These are phyloP conservation scores for Peromyscus maniculatus DNA, from an alignment of 2,113 vertebrate species.

Conservation along the genomic window DNA sequence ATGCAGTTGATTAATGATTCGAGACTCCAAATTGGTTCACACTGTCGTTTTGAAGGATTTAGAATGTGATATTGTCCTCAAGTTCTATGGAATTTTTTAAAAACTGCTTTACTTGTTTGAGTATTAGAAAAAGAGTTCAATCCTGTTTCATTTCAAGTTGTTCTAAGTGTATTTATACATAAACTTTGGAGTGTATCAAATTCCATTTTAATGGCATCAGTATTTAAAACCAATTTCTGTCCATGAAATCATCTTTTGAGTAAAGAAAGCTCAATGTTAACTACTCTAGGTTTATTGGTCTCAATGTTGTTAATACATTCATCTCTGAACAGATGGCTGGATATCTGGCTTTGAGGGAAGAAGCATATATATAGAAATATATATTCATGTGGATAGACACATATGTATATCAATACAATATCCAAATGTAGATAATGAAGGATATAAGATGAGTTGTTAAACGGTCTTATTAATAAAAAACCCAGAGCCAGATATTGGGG, in stretches of 20 bases:
- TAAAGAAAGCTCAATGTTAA: conserved; percentile 27
- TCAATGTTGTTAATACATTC: conserved; percentile 17
- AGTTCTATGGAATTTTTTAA: not conserved
- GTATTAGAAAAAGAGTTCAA: not conserved
- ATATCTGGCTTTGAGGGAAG: not conserved
- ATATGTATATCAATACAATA: too few relatives aligned
- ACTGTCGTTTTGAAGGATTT: not conserved
- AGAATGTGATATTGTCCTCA: not conserved
- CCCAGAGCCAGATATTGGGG: too few relatives aligned
- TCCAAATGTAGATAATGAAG: not conserved
- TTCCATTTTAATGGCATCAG: not conserved
- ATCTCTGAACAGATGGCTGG: not conserved
- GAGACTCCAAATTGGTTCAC: conserved; percentile 13
- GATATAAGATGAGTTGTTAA: not conserved
- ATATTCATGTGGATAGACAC: too few relatives aligned
- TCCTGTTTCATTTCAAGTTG: not conserved
- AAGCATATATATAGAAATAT: not conserved
- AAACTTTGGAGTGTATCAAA: not conserved
- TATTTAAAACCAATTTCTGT: conserved; percentile 8
- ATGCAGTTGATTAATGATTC: not conserved
- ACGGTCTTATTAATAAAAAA: too few relatives aligned
- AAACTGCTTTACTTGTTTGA: not conserved
- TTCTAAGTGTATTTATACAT: not conserved
- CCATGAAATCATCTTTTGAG: conserved; percentile 24
- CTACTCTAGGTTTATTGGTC: not conserved